Evolutionary conservation across 2,113 vertebrate species (phyloP).

Genomic region (Boulengeromyrus knoepffleri): DNA sequence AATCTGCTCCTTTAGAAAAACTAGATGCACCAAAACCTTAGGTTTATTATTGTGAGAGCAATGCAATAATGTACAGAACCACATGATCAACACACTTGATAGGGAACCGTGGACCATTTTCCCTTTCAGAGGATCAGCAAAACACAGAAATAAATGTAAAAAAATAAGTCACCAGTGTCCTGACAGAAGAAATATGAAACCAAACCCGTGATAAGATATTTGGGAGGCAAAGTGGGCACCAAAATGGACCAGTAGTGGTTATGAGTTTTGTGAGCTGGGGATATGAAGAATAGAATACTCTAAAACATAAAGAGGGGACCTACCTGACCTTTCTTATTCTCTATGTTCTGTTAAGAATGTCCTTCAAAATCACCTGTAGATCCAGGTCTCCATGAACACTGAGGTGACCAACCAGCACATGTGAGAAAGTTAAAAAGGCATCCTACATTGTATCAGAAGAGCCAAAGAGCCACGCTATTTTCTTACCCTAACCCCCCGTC

Average conservation of each 20-base stretch:
- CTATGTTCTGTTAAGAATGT: not conserved
- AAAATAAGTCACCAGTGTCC: not conserved
- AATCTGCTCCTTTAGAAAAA: not conserved
- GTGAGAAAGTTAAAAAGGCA: not conserved
- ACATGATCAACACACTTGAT: not conserved
- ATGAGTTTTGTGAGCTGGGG: not conserved
- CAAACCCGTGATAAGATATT: not conserved
- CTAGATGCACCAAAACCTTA: not conserved
- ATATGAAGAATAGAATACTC: not conserved
- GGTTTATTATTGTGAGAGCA: not conserved
- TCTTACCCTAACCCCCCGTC: not conserved
- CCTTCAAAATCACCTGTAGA: not conserved
- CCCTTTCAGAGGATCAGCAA: not conserved
- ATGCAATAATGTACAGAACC: not conserved
- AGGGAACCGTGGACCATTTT: not conserved
- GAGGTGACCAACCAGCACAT: not conserved
- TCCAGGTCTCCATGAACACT: not conserved
- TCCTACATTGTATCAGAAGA: not conserved
- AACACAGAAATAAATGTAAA: not conserved
- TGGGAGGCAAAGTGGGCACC: not conserved
- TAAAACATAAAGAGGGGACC: not conserved
- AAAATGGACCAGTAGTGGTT: not conserved
- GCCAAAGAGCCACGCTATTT: not conserved
- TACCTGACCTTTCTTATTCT: not conserved
- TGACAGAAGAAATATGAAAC: not conserved